phyloP scores from a whole-genome alignment of 2,113 vertebrate genomes.

The Mugil cephalus region DNA sequence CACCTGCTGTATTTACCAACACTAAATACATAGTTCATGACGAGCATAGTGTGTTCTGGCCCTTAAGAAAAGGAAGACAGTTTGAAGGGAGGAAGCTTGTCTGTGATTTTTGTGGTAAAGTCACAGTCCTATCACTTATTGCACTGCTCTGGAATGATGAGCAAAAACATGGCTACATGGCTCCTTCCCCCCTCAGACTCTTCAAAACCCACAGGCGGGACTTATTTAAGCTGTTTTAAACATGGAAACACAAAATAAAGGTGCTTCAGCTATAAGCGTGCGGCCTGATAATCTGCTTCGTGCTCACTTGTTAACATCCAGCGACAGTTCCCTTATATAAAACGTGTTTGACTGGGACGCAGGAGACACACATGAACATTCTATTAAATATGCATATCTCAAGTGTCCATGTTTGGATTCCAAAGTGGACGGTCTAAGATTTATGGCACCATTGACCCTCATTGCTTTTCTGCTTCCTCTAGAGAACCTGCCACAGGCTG shows the following conservation, averaged over 20 bases:
- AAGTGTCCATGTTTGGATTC: conserved; percentile 82
- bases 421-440: conserved; percentile 86
- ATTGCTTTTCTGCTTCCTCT: conserved; percentile 88
- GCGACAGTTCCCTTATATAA: conserved; percentile 52
- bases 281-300: conserved; percentile 36
- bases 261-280: neutral
- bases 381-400: conserved; percentile 80
- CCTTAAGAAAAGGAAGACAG: conserved; percentile 14
- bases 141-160: conserved; percentile 75
- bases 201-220: conserved; percentile 39
- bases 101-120: conserved; percentile 41
- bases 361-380: conserved; percentile 61
- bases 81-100: conserved; percentile 32
- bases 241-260: conserved; percentile 43
- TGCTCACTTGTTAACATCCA: conserved; percentile 58
- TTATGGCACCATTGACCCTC: conserved; percentile 88
- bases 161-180: conserved; percentile 72
- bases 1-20: conserved; percentile 46
- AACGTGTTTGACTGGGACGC: conserved; percentile 52
- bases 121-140: conserved; percentile 68
- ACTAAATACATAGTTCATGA: neutral
- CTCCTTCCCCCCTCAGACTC: conserved; percentile 36
- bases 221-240: conserved; percentile 51
- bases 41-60: conserved; percentile 11
- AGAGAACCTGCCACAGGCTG: conserved; percentile 89